Evolutionary conservation across 2,888 invertebrate genomes (phyloP).

Genomic region (Formica aserva): DNA sequence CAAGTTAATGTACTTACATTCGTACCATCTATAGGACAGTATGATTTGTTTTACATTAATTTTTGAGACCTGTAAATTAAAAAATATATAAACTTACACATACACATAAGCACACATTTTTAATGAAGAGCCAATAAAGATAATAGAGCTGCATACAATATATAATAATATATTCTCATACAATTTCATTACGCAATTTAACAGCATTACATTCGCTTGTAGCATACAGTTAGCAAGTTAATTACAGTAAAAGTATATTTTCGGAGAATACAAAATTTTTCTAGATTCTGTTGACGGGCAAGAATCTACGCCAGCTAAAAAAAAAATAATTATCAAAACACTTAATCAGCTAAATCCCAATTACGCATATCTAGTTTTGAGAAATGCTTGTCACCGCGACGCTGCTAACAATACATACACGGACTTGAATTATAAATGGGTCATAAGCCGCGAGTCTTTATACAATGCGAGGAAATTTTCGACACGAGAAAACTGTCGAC

Average conservation of each 20-base stretch:
- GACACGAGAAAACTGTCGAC: background rate
- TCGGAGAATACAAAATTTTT: background rate
- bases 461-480: background rate
- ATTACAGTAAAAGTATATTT: background rate
- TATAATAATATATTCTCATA: background rate
- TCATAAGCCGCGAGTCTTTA: background rate
- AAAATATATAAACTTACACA: background rate
- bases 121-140: background rate
- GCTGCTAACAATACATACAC: background rate
- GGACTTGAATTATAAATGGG: slow-evolving; percentile 23
- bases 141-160: background rate
- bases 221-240: background rate
- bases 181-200: background rate
- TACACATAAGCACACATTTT: background rate
- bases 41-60: slow-evolving; percentile 40
- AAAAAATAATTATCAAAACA: background rate
- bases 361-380: background rate
- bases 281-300: background rate
- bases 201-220: background rate
- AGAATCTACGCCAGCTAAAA: background rate
- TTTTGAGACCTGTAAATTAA: slow-evolving; percentile 59
- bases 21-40: slow-evolving; percentile 57
- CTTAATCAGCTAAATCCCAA: background rate
- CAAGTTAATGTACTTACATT: slow-evolving; percentile 61
- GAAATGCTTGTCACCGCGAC: slow-evolving; percentile 19